Conservation (phyloP, 2,113 vertebrate species). For the Lophura nycthemera region DNA sequence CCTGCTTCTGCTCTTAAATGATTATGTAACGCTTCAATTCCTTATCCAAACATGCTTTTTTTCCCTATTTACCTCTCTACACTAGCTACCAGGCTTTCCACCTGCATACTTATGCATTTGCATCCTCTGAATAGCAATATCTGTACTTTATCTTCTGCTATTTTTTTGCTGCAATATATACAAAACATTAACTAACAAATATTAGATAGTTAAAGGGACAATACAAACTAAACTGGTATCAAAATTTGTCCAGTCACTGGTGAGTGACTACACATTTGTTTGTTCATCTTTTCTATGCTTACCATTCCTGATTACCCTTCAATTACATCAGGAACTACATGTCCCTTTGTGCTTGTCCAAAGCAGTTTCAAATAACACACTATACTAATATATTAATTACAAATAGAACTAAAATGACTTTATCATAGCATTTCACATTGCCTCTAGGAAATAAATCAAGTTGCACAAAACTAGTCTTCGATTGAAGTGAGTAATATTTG, state of each 20-base stretch:
- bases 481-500: background rate
- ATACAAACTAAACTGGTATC: background rate
- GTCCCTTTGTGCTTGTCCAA: background rate
- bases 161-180: background rate
- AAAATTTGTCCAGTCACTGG: background rate
- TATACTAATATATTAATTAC: background rate
- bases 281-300: background rate
- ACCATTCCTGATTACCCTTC: background rate
- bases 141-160: background rate
- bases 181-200: background rate
- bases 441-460: background rate
- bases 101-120: background rate
- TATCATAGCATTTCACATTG: background rate
- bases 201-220: background rate
- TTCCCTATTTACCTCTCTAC: background rate
- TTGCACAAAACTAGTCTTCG: background rate
- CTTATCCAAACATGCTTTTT: background rate
- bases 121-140: background rate
- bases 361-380: background rate
- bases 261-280: background rate
- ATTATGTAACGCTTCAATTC: background rate
- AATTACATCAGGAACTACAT: background rate
- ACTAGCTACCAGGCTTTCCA: background rate
- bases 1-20: background rate
- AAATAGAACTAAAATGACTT: background rate